Evolutionary conservation across 2,888 invertebrate genomes (phyloP), one percentile per base, ranked within the genome.

Genomic region (Acleris literana): DNA sequence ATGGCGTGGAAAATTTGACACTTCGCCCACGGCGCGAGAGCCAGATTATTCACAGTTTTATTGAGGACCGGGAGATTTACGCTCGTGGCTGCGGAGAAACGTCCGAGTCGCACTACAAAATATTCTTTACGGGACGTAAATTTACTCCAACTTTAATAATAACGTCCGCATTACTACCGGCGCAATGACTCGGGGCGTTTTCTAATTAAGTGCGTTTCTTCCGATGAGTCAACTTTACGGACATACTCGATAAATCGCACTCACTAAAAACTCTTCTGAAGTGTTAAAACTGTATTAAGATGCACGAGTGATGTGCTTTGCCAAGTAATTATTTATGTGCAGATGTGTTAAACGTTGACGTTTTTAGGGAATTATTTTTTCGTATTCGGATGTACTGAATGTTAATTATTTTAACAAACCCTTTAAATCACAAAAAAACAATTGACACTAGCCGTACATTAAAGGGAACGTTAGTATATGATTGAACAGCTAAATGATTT

Each of bases 1-100:
- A 90, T 88, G 87, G 84, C 74, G 82, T 86, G 85, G 84, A 90
- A 90, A 90, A 90, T 90, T 88, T 86, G 85, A 88, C 90, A 88
- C 87, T 84, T 84, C 78, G 82, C 83, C 85, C 80, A 79, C 81
- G 79, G 84, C 74, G 78, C 81, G 74, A 72, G 74, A 68, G 71
- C 70, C 78, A 80, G 85, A 86, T 88, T 88, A 87, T 87, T 84
- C 86, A 78, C 73, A 80, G 76, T 82, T 86, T 85, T 87, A 86
- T 86, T 84, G 86, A 84, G 83, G 77, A 76, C 74, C 72, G 72
- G 68, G 77, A 83, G 75, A 77, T 78, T 79, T 76, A 79, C 74
- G 71, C 68, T 69, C 69, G 63, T 74, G 74, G 75, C 77, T 77
- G 76, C 63, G 68, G 61, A 48, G 51, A 63, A 46, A 54, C 33